Conservation (phyloP, 2,113 vertebrate genomes). For the Catharus fuscescens region DNA sequence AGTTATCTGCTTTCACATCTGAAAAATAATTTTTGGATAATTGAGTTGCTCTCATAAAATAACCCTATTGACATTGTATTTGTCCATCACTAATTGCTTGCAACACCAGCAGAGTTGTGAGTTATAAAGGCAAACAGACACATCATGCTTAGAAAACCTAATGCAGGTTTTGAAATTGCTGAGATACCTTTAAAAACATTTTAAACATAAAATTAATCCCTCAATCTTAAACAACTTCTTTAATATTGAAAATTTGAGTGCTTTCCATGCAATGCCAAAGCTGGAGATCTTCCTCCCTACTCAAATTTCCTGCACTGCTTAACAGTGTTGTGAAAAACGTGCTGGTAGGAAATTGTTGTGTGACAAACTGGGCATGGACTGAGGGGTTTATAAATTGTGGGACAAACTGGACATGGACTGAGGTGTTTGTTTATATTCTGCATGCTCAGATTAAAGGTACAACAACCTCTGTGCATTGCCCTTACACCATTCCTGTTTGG, state of each 20-base stretch:
- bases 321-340: background rate
- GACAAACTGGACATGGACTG: background rate
- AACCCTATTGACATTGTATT: background rate
- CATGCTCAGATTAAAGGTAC: background rate
- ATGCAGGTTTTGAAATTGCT: background rate
- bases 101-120: background rate
- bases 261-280: background rate
- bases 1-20: constrained; percentile 34
- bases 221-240: background rate
- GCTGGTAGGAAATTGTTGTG: background rate
- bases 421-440: background rate
- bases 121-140: background rate
- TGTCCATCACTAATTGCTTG: constrained; percentile 28
- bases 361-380: too few species aligned
- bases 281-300: background rate
- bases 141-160: background rate
- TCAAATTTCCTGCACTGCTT: background rate
- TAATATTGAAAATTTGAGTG: background rate
- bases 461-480: background rate
- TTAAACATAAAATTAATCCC: background rate
- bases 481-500: background rate
- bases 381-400: background rate
- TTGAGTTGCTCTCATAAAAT: constrained; percentile 24
- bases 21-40: constrained; percentile 44
- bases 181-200: background rate